Evolutionary conservation across 2,888 invertebrate species (phyloP).

Genomic region (Leucoma salicis): DNA sequence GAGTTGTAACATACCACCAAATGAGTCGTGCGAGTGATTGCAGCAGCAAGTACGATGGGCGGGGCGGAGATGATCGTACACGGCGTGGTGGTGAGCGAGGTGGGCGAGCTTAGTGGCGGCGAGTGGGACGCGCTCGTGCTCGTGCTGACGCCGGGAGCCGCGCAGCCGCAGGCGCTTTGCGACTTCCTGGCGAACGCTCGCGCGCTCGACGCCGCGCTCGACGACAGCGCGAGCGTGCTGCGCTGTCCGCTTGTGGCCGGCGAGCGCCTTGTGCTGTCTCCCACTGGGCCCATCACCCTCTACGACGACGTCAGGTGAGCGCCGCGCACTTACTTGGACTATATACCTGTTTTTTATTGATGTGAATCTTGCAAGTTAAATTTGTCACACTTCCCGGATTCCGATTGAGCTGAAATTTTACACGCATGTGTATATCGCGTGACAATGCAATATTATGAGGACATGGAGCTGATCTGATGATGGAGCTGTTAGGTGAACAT

Average conservation of each 20-base stretch:
- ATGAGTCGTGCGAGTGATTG: not conserved
- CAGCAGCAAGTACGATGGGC: not conserved
- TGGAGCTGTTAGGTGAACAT: not conserved
- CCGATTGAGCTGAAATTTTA: not conserved
- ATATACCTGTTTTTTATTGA: no score
- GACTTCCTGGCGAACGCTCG: conserved; percentile 60
- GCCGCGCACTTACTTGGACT: not conserved
- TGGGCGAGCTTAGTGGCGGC: conserved; percentile 56
- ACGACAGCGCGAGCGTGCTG: conserved; percentile 59
- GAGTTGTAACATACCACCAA: no score
- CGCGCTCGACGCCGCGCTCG: conserved; percentile 76
- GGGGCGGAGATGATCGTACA: conserved; percentile 34
- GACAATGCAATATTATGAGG: not conserved
- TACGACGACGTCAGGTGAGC: conserved; percentile 54
- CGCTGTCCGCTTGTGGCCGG: conserved; percentile 78
- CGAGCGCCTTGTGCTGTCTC: conserved; percentile 84
- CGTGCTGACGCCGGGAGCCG: conserved; percentile 25
- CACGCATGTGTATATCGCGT: not conserved
- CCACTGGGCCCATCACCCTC: conserved; percentile 86
- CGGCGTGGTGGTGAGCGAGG: conserved; percentile 40
- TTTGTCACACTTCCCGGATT: no score
- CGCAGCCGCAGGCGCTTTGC: conserved; percentile 65
- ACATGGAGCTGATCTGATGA: not conserved
- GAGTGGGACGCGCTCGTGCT: conserved; percentile 81
- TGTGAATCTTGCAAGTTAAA: no score